These are phyloP conservation scores for Hipparchia sbordonii DNA, from an alignment of 2,888 invertebrate species.

Conservation along the genomic window DNA sequence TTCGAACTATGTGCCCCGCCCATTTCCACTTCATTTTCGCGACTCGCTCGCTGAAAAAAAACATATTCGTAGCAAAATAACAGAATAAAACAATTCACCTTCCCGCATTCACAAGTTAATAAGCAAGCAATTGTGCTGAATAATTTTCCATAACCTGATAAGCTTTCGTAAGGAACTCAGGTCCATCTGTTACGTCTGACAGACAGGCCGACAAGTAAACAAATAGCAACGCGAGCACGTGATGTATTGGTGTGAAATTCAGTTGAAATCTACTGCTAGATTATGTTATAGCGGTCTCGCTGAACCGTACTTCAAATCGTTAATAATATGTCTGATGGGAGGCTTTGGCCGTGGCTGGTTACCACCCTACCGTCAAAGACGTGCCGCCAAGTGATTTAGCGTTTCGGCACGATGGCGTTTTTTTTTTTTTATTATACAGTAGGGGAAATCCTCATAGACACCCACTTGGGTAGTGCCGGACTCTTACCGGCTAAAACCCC, in stretches of 20 bases:
- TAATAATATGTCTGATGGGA: too few relatives aligned
- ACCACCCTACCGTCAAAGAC: too few relatives aligned
- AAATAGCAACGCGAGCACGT: neutral
- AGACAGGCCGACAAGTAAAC: constrained; percentile 8
- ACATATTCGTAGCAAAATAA: neutral
- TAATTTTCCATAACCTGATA: constrained; percentile 14
- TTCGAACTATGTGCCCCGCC: too few relatives aligned
- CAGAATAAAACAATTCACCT: neutral
- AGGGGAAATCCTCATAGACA: too few relatives aligned
- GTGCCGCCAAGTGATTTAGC: too few relatives aligned
- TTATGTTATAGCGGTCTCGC: neutral
- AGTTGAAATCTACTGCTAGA: constrained; percentile 2
- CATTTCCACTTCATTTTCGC: too few relatives aligned
- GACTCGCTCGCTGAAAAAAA: too few relatives aligned
- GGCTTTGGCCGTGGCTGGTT: too few relatives aligned
- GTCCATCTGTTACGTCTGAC: constrained; percentile 11
- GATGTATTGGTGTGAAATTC: constrained; percentile 17
- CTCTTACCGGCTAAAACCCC: too few relatives aligned
- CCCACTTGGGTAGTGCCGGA: too few relatives aligned
- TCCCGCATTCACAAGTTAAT: constrained; percentile 1
- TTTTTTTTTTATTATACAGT: too few relatives aligned
- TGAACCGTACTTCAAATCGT: neutral
- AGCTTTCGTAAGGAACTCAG: neutral
- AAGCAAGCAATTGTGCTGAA: constrained; percentile 11
- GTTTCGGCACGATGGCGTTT: too few relatives aligned